Percentiles rank a stretch among this genome's conserved stretches.
phyloP scores from a whole-genome alignment of 2,888 invertebrate genomes.

The Bombylius major region DNA sequence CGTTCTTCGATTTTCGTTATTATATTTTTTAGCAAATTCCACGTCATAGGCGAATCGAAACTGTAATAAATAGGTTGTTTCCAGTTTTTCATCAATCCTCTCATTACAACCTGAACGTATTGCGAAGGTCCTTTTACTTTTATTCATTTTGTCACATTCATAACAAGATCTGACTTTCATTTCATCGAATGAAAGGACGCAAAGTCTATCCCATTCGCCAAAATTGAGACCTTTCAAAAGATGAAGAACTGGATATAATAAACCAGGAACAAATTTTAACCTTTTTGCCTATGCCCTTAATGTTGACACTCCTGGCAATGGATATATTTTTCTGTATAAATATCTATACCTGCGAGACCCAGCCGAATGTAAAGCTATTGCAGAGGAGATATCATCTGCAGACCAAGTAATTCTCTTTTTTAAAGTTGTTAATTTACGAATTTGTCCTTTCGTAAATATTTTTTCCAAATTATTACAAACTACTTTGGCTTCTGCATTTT shows the following conservation, averaged over 20 bases:
- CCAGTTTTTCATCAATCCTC: constrained; percentile 11
- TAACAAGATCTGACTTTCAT: constrained; percentile 8
- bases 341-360: constrained; percentile 7
- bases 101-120: constrained; percentile 10
- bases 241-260: constrained; percentile 5
- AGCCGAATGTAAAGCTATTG: constrained; percentile 7
- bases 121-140: no score
- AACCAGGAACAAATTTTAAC: constrained; percentile 8
- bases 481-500: no score
- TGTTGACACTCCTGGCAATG: constrained; percentile 9
- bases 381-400: constrained; percentile 8
- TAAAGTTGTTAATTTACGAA: constrained; percentile 7
- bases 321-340: constrained; percentile 8
- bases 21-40: neutral
- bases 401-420: constrained; percentile 5
- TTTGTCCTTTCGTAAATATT: constrained; percentile 2
- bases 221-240: constrained; percentile 4
- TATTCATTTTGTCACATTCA: constrained; percentile 7
- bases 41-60: constrained; percentile 6
- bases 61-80: constrained; percentile 13
- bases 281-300: constrained; percentile 9
- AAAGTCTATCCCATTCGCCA: constrained; percentile 7
- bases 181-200: constrained; percentile 12
- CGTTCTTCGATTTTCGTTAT: no score
- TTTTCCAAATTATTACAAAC: no score